phyloP scores from a whole-genome alignment of 2,797 vertebrate species.

The Parauchenoglanis punctatus region DNA sequence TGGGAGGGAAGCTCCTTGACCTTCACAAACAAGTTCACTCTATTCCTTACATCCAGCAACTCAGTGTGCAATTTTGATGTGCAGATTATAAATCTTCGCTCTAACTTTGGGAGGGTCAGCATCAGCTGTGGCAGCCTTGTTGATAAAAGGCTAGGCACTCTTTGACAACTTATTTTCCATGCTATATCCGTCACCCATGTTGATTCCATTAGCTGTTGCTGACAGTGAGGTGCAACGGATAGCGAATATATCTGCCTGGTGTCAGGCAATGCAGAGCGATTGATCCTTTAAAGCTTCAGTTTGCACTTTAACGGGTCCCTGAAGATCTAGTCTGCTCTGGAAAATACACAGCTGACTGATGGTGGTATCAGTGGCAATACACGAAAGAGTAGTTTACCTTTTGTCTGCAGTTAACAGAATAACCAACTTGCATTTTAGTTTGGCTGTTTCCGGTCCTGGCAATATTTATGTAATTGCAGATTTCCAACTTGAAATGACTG shows the following conservation, averaged over 20 bases:
- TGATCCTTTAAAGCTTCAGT: slow-evolving; percentile 54
- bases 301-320: slow-evolving; percentile 50
- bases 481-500: not conserved
- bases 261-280: slow-evolving; percentile 63
- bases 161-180: slow-evolving; percentile 78
- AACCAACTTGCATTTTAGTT: not conserved
- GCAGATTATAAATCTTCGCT: slow-evolving; percentile 67
- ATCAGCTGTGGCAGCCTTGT: slow-evolving; percentile 54
- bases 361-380: slow-evolving; percentile 47
- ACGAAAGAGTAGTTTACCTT: slow-evolving; percentile 20
- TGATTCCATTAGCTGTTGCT: slow-evolving; percentile 78
- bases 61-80: slow-evolving; percentile 63
- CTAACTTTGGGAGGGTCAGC: slow-evolving; percentile 65
- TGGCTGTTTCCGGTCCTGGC: not conserved
- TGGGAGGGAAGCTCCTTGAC: slow-evolving; percentile 46
- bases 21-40: slow-evolving; percentile 45
- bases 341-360: slow-evolving; percentile 56
- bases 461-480: not conserved
- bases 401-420: slow-evolving; percentile 34
- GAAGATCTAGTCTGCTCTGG: slow-evolving; percentile 47
- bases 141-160: slow-evolving; percentile 71
- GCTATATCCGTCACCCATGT: slow-evolving; percentile 78
- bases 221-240: slow-evolving; percentile 70
- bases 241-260: slow-evolving; percentile 71
- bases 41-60: slow-evolving; percentile 58